phyloP scores from a whole-genome alignment of 2,113 vertebrate genomes.

The Furnarius figulus region DNA sequence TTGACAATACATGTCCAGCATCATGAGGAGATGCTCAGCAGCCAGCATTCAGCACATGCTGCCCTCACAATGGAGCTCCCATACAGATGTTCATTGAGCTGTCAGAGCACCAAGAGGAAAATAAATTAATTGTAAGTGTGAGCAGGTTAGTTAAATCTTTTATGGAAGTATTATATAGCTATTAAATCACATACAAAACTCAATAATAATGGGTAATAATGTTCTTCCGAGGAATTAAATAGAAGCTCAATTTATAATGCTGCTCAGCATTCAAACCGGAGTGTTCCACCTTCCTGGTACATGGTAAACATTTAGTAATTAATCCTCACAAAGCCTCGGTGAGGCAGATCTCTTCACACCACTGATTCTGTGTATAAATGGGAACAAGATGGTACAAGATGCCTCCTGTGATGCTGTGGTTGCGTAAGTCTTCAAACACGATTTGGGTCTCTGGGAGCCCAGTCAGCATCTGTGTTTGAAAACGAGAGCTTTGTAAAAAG shows the following conservation, averaged over 20 bases:
- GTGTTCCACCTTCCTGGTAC: neutral
- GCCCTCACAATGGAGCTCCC: neutral
- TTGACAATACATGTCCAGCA: neutral
- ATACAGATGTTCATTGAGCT: neutral
- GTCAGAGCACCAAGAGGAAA: neutral
- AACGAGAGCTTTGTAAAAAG: neutral
- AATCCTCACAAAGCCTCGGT: neutral
- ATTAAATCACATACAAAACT: constrained; percentile 14
- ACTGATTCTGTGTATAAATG: neutral
- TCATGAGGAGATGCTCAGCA: neutral
- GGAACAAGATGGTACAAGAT: constrained; percentile 19
- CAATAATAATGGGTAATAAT: constrained; percentile 36
- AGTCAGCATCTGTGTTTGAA: neutral
- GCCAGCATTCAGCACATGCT: neutral
- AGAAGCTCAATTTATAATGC: neutral
- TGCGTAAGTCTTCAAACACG: neutral
- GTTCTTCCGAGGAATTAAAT: constrained; percentile 26
- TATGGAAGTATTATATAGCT: neutral
- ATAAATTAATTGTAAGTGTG: constrained; percentile 34
- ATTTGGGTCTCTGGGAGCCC: neutral
- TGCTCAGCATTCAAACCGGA: neutral
- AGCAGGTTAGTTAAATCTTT: constrained; percentile 52
- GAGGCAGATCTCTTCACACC: constrained; percentile 36
- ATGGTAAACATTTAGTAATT: constrained; percentile 56
- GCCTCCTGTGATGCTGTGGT: neutral